Conservation (phyloP, 2,113 vertebrate species). For the Eurystomus gularis region DNA sequence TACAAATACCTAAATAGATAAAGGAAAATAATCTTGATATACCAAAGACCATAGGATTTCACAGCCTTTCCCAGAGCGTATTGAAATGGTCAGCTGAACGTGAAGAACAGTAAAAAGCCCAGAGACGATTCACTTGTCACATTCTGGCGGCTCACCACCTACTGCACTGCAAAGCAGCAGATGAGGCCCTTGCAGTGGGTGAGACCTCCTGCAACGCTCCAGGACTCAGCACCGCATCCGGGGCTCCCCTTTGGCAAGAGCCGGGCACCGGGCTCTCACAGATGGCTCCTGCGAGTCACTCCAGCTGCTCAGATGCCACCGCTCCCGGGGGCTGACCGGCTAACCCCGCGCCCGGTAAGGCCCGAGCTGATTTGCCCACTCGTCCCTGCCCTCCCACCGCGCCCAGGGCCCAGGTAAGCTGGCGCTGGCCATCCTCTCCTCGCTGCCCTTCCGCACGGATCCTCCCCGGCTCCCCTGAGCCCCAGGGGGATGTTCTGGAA, state of each 20-base stretch:
- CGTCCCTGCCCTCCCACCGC: too few relatives aligned
- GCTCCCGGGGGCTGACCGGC: background rate
- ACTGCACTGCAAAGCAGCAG: background rate
- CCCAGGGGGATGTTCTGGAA: too few relatives aligned
- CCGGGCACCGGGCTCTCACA: rapidly evolving
- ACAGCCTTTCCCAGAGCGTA: background rate
- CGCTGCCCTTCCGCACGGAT: rapidly evolving
- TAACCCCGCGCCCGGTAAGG: background rate
- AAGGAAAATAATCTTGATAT: background rate
- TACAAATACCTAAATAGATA: background rate
- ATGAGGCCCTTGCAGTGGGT: rapidly evolving
- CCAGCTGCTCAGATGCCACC: background rate
- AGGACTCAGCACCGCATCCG: rapidly evolving
- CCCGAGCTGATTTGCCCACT: rapidly evolving
- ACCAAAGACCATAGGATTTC: background rate
- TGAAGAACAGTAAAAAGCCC: background rate
- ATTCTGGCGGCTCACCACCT: rapidly evolving
- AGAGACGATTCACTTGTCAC: background rate
- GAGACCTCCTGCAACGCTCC: background rate
- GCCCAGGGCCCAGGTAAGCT: rapidly evolving
- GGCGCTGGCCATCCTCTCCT: background rate
- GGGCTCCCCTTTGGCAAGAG: rapidly evolving
- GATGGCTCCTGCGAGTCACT: rapidly evolving
- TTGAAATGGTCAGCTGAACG: background rate
- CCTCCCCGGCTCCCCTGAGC: background rate